Base-by-base conservation (phyloP, 1,140 invertebrate species). In the Holotrichia oblita region DNA sequence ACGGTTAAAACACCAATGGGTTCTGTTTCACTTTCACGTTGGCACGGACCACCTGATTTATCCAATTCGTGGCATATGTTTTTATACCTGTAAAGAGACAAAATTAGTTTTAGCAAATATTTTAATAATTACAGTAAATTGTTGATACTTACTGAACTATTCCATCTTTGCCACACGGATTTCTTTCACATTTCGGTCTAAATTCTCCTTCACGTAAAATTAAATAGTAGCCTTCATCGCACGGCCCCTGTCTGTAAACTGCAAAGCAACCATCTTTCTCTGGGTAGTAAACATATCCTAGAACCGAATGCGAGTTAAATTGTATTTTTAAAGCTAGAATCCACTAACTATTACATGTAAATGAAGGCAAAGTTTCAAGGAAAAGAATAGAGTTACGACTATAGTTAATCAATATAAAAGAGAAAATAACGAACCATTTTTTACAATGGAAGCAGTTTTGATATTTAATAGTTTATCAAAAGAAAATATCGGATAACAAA, bases 191-290 rank as follows among this genome's bases (percentile, higher is more conserved):
- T 73, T 87, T 86, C 0, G 93, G 91, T 27, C 90, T 86, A 0
- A 88, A 85, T 22, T 89, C 87, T 72, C 88, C 86, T 24, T 85
- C 79, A 2, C 86, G 85, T 3, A 93, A 85, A 17, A 92, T 84
- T 10, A 93, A 83, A 80, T 91, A 91, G 64, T 93, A 81, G 0
- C 85, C 85, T 0, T 77, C 6, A 4, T 83, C 61, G 82, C 93
- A 94, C 0, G 93, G 93, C 0, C 93, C 93, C 83, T 88, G 89
- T 20, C 86, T 85, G 80, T 89, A 93, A 0, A 90, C 91, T 72
- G 89, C 87, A 86, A 90, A 89, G 79, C 93, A 94, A 0, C 84
- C 86, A 79, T 93, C 87, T 4, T 88, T 88, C 17, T 85, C 81
- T 12, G 92, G 90, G 81, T 92, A 89, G 82, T 91, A 93, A 0